phyloP scores from a whole-genome alignment of 2,888 invertebrate species.

The Calliopum simillimum region DNA sequence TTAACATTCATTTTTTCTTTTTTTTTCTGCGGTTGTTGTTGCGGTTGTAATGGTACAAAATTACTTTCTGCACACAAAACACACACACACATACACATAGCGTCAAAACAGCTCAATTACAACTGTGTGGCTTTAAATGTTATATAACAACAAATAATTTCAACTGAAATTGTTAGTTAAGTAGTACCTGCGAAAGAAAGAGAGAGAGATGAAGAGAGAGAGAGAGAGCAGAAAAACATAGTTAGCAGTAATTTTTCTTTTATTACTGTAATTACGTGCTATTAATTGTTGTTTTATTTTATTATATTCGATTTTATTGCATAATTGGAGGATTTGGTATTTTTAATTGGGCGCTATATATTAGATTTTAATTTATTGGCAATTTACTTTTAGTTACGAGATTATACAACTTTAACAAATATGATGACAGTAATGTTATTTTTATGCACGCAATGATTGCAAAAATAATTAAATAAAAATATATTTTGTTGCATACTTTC shows the following conservation, averaged over 20 bases:
- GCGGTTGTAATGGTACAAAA: slow-evolving; percentile 1
- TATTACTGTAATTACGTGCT: slow-evolving; percentile 39
- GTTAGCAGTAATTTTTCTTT: background rate
- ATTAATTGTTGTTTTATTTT: slow-evolving; percentile 39
- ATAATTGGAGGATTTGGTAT: slow-evolving; percentile 28
- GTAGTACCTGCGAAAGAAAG: too few species aligned
- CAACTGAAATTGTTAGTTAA: too few species aligned
- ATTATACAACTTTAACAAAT: too few species aligned
- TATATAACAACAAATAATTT: background rate
- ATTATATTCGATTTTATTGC: background rate
- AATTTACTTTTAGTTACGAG: too few species aligned
- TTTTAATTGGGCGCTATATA: slow-evolving; percentile 10
- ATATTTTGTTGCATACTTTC: slow-evolving; percentile 17
- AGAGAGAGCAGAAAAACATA: too few species aligned
- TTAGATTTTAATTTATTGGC: too few species aligned
- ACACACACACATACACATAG: background rate
- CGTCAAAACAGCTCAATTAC: background rate
- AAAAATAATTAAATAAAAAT: too few species aligned
- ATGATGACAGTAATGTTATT: too few species aligned
- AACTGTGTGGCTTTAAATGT: background rate
- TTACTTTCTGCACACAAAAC: background rate
- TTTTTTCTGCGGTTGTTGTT: slow-evolving; percentile 3
- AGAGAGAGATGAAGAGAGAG: too few species aligned
- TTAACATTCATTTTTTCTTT: background rate
- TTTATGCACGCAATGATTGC: too few species aligned